Conservation (phyloP, 2,888 invertebrate genomes). For the Megaustenia siamemsis region DNA sequence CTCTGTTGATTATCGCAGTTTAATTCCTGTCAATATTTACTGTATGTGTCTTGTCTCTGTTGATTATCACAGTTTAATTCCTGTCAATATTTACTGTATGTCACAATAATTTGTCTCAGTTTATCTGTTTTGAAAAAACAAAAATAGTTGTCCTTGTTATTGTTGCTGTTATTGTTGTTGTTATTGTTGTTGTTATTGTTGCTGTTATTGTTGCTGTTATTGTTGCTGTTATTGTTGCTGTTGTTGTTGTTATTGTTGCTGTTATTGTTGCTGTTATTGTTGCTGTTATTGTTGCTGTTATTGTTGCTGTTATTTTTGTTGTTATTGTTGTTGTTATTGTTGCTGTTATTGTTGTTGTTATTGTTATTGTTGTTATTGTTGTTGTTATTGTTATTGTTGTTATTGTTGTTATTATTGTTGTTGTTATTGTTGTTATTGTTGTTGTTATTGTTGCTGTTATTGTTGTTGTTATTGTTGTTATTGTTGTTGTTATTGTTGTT, state of each 20-base stretch:
- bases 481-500: slow-evolving; percentile 11
- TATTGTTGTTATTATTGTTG: neutral
- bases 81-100: no score
- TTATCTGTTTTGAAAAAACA: neutral
- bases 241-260: neutral
- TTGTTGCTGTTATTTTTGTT: no score
- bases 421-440: neutral
- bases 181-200: neutral
- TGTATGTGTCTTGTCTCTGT: no score
- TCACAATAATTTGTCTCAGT: no score
- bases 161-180: neutral
- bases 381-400: neutral
- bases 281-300: no score
- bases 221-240: neutral
- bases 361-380: neutral
- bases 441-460: neutral
- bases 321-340: neutral
- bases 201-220: neutral
- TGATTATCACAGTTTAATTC: no score
- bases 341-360: neutral
- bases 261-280: neutral
- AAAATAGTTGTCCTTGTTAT: neutral
- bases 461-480: slow-evolving; percentile 3
- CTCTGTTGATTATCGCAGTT: no score
- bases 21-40: no score